Percentiles rank a stretch among this genome's conserved stretches.
These are phyloP conservation scores for Ianthella basta DNA, from an alignment of 37 sponge, comb jelly and placozoan species.

Conservation along the genomic window DNA sequence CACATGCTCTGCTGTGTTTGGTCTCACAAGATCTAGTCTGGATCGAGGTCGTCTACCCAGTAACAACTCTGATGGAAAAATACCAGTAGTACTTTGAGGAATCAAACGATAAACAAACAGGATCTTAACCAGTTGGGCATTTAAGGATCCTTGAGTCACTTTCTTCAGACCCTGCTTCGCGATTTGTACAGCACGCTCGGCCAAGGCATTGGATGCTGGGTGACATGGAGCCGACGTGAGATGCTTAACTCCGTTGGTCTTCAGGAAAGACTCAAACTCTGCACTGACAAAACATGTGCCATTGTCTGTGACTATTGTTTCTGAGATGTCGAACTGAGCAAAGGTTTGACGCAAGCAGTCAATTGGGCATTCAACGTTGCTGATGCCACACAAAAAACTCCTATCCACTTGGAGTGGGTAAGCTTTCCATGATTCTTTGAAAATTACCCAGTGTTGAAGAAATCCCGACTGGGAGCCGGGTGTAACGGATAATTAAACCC, in stretches of 20 bases:
- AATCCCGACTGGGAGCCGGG: slow-evolving; percentile 2
- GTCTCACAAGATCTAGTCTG: slow-evolving; percentile 6
- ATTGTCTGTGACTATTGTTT: not conserved
- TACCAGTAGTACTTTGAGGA: not conserved
- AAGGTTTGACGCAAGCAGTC: not conserved
- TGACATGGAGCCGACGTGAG: not conserved
- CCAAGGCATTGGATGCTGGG: not conserved
- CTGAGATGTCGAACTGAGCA: not conserved
- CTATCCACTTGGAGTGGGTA: not conserved
- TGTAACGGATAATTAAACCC: not conserved
- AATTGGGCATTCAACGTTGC: not conserved
- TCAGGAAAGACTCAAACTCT: not conserved
- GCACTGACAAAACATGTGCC: not conserved
- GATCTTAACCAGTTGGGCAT: not conserved
- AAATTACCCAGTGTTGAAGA: slow-evolving; percentile 5
- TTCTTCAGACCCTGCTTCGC: not conserved
- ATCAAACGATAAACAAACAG: not conserved
- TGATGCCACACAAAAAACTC: not conserved
- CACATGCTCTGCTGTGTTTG: not conserved
- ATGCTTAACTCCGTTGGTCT: slow-evolving; percentile 1
- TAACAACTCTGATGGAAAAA: not conserved
- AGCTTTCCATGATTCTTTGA: not conserved
- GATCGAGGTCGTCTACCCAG: not conserved
- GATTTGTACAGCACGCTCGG: not conserved
- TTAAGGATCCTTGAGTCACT: not conserved